These are phyloP conservation scores for Phyllotreta cruciferae DNA, from an alignment of 2,888 invertebrate genomes.

Conservation along the genomic window DNA sequence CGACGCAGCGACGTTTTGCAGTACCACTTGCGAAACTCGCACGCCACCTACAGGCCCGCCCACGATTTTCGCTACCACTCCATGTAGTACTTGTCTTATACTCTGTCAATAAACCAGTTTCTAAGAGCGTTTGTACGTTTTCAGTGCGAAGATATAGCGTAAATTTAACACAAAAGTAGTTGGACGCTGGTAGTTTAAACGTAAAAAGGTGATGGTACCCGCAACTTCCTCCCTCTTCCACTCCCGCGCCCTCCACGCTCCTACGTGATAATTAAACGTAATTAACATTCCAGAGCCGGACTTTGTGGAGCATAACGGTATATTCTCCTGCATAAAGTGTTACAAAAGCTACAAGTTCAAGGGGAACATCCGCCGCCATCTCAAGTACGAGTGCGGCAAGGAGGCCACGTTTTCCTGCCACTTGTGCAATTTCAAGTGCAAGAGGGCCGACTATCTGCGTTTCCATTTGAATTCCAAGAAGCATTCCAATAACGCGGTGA, in stretches of 20 bases:
- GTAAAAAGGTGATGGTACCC: neutral
- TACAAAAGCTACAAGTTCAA: slow-evolving; percentile 50
- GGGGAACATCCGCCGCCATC: slow-evolving; percentile 62
- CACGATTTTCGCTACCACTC: too few relatives aligned
- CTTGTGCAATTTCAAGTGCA: slow-evolving; percentile 69
- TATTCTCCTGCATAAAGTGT: slow-evolving; percentile 47
- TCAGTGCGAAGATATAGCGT: too few relatives aligned
- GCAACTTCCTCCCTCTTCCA: neutral
- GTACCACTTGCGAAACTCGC: slow-evolving; percentile 6
- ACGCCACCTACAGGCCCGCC: neutral
- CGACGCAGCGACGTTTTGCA: slow-evolving; percentile 40
- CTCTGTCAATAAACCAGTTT: too few relatives aligned
- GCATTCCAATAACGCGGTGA: neutral
- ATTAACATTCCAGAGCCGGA: slow-evolving; percentile 35
- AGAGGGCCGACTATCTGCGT: slow-evolving; percentile 67
- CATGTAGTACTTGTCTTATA: too few relatives aligned
- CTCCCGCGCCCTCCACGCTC: slow-evolving; percentile 3
- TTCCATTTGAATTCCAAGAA: slow-evolving; percentile 52
- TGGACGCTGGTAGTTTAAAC: neutral
- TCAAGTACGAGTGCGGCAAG: slow-evolving; percentile 75
- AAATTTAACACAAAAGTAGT: slow-evolving; percentile 17
- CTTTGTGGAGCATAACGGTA: slow-evolving; percentile 46
- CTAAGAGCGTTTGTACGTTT: too few relatives aligned
- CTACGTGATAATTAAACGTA: slow-evolving; percentile 11
- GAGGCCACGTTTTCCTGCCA: slow-evolving; percentile 70